phyloP scores from a whole-genome alignment of 2,888 invertebrate species.

The Parasteatoda lunata region DNA sequence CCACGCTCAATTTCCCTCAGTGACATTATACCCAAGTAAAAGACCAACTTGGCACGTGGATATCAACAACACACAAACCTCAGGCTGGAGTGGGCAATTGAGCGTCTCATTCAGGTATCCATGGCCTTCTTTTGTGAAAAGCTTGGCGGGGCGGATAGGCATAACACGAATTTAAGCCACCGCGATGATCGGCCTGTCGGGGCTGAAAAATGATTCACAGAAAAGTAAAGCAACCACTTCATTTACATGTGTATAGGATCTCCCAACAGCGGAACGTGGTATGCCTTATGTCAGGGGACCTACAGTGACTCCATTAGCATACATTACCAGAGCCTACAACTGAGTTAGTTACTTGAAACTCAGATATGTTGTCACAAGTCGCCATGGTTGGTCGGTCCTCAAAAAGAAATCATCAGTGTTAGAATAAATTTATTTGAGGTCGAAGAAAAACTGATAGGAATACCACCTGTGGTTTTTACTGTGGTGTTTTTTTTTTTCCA shows the following conservation, averaged over 20 bases:
- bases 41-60: constrained; percentile 27
- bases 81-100: constrained; percentile 20
- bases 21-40: background rate
- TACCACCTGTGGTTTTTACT: too few relatives aligned
- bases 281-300: constrained; percentile 14
- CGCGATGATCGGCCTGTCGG: background rate
- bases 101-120: constrained; percentile 17
- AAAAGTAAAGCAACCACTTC: constrained; percentile 48
- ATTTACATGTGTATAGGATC: constrained; percentile 57
- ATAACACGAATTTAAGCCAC: constrained; percentile 32
- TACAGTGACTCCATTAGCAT: constrained; percentile 41
- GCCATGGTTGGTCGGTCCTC: too few relatives aligned
- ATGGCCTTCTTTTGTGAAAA: constrained; percentile 13
- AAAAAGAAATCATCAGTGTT: too few relatives aligned
- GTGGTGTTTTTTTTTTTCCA: too few relatives aligned
- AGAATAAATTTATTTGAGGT: too few relatives aligned
- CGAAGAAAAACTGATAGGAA: too few relatives aligned
- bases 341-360: constrained; percentile 1
- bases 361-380: too few relatives aligned
- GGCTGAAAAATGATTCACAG: constrained; percentile 45
- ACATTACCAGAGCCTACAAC: constrained; percentile 24
- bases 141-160: background rate
- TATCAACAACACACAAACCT: background rate
- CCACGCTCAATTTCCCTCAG: background rate
- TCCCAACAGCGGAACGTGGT: background rate